Evolutionary conservation across 2,797 vertebrate species (phyloP).

Genomic region (Sebastes hubbsi): DNA sequence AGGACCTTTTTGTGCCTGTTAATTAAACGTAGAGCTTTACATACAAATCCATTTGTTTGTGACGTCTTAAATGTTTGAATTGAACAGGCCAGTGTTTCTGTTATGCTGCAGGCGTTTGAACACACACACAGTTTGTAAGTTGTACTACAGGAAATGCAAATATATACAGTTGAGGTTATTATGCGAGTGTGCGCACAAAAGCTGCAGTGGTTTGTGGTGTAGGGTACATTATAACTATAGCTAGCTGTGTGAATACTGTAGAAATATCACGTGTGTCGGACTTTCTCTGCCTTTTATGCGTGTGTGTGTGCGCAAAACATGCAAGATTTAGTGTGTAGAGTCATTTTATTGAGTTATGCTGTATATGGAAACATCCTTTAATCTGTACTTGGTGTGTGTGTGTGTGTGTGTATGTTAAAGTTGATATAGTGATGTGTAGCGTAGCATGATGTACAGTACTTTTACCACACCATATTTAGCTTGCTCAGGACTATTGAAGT

Average conservation of each 20-base stretch:
- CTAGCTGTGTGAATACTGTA: not conserved
- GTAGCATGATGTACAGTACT: not conserved
- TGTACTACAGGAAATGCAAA: slow-evolving; percentile 49
- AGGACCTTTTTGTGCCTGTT: not conserved
- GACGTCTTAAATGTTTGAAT: not conserved
- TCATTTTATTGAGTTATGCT: not conserved
- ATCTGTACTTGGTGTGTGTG: not conserved
- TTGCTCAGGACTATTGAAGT: not conserved
- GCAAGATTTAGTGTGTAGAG: not conserved
- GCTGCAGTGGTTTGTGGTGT: slow-evolving; percentile 54
- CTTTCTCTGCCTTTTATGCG: not conserved
- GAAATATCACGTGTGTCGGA: not conserved
- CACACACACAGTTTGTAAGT: not conserved
- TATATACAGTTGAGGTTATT: slow-evolving; percentile 41
- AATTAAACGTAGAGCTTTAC: not conserved
- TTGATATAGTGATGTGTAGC: not conserved
- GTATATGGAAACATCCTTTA: not conserved
- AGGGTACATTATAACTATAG: slow-evolving; percentile 13
- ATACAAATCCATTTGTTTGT: not conserved
- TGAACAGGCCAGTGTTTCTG: not conserved
- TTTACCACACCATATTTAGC: not conserved
- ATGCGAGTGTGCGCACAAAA: slow-evolving; percentile 14
- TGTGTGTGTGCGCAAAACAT: not conserved
- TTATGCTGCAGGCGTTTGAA: not conserved
- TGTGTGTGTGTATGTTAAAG: not conserved